Conservation (phyloP, 2,797 vertebrate genomes). For the Sebastes matsubarae region DNA sequence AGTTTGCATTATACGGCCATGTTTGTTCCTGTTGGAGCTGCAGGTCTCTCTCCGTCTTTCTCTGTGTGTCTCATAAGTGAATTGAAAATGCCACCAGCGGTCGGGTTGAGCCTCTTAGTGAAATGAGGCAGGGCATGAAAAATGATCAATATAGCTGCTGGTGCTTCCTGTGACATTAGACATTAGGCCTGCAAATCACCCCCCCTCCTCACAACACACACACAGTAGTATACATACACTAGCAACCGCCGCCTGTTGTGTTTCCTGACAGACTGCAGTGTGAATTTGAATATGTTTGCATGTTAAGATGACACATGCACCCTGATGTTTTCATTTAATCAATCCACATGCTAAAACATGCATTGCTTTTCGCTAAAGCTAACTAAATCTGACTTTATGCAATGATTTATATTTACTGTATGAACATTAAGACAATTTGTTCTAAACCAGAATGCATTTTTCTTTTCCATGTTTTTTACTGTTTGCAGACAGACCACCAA, state of each 20-base stretch:
- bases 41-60: neutral
- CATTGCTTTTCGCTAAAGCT: neutral
- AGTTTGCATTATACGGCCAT: neutral
- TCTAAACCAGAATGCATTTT: neutral
- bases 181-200: constrained; percentile 20
- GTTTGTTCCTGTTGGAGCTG: neutral
- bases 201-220: neutral
- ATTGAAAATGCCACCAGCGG: neutral
- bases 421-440: neutral
- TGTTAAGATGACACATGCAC: neutral
- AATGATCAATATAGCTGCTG: constrained; percentile 41
- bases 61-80: neutral
- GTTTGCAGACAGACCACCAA: neutral
- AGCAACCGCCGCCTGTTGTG: neutral
- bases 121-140: constrained; percentile 53
- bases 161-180: constrained; percentile 43
- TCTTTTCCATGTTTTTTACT: neutral
- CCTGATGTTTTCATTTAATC: neutral
- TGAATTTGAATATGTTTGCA: neutral
- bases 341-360: too few species aligned
- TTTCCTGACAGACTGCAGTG: neutral
- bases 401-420: neutral
- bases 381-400: neutral
- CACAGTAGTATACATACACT: neutral
- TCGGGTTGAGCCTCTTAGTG: constrained; percentile 33